Base-by-base conservation (phyloP, 2,797 vertebrate genomes). In the Rhinophrynus dorsalis region DNA sequence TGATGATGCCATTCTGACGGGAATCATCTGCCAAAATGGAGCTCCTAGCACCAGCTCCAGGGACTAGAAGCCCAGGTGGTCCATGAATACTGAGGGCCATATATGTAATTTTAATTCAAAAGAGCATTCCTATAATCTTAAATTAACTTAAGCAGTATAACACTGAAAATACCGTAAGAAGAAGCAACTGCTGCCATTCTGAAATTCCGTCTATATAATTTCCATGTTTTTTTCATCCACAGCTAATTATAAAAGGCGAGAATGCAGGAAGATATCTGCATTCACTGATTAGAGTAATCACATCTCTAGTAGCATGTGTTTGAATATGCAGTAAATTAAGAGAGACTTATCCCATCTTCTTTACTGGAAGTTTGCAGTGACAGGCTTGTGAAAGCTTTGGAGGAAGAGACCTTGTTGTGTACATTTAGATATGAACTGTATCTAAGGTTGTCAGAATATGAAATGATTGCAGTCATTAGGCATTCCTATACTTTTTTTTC, bases 221-320 rank as follows among this genome's bases (percentile, higher is more conserved):
- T 47, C 20, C 12, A 13, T 24, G 15, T 64, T 21, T 57, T 13
- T 15, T 55, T 26, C 47, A 20, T 47, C 50, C 60, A 42, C 42
- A 44, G 42, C 40, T 67, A 69, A 70, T 72, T 67, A 57, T 77
- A 38, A 37, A n/a, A 54, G 54, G 58, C 27, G 63, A 74, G 35
- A 9, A 26, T 52, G 52, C 33, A 26, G 24, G 24, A 37, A 67
- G 67, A 58, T 64, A 69, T 55, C 74, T 75, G 66, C 44, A 50
- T 51, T 70, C n/a, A 3, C 38, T 61, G 74, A 75, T 80, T 78
- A 78, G 65, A 47, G 23, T 73, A 67, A 76, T 75, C 56, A 74
- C 38, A 20, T 44, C 21, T 20, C 27, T 26, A 11, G 45, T 27
- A 54, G 44, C 26, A 33, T 35, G 37, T 33, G 21, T 60, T 42